phyloP scores from a whole-genome alignment of 2,888 invertebrate species.

The Clepsis dumicolana region DNA sequence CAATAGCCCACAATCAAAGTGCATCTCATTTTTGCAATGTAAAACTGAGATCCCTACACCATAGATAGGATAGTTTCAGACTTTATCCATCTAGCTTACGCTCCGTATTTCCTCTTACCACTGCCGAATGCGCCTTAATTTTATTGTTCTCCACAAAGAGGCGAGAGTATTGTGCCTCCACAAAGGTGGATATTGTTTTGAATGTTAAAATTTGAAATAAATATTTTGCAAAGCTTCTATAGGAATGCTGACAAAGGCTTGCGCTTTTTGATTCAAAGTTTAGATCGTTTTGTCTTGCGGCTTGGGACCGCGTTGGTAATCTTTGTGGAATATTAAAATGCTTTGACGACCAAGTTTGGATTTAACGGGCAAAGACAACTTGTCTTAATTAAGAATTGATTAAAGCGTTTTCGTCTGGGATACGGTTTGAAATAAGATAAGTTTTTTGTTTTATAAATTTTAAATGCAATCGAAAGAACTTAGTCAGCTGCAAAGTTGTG shows the following conservation, averaged over 20 bases:
- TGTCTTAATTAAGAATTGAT: neutral
- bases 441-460: no score
- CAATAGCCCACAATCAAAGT: no score
- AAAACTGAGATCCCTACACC: no score
- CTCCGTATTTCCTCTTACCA: neutral
- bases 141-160: neutral
- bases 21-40: no score
- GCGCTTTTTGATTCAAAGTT: constrained; percentile 5
- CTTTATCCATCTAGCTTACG: no score
- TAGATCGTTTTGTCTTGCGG: constrained; percentile 8
- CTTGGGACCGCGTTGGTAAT: neutral
- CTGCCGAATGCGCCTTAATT: neutral
- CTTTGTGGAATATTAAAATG: constrained; percentile 1
- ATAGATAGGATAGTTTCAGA: no score
- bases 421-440: no score
- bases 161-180: constrained; percentile 1
- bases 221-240: neutral
- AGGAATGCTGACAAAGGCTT: constrained; percentile 15
- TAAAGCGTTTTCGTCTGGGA: neutral
- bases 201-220: constrained; percentile 15
- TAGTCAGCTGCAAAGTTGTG: no score
- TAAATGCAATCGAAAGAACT: no score
- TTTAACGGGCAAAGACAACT: neutral
- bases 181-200: constrained; percentile 22
- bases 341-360: neutral